Conservation (phyloP, 1,140 invertebrate genomes). For the Apis florea region DNA sequence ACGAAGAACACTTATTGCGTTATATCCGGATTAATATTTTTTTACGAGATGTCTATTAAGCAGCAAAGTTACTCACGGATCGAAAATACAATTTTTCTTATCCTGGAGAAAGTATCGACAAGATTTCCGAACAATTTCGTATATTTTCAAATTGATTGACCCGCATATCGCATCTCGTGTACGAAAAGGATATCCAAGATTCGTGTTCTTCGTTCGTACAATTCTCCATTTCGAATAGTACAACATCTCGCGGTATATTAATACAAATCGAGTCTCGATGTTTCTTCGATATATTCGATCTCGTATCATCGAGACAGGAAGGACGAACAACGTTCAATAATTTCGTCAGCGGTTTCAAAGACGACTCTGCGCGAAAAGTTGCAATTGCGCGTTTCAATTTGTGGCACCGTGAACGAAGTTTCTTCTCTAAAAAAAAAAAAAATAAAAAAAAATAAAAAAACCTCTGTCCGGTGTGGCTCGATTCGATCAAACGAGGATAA, state of each 20-base stretch:
- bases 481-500: neutral
- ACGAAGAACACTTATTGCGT: neutral
- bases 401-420: slow-evolving; percentile 47
- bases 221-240: neutral
- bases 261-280: neutral
- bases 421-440: neutral
- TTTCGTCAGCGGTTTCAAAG: slow-evolving; percentile 42
- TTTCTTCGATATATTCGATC: neutral
- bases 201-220: neutral
- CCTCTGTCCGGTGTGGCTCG: neutral
- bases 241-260: too few species aligned
- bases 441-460: too few species aligned
- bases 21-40: too few species aligned
- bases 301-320: neutral
- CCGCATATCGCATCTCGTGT: too few species aligned
- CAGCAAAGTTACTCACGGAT: too few species aligned
- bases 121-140: too few species aligned
- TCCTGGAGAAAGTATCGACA: too few species aligned
- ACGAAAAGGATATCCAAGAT: too few species aligned
- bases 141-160: too few species aligned
- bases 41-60: too few species aligned
- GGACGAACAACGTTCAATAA: neutral
- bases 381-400: slow-evolving; percentile 27
- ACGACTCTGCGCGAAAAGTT: slow-evolving; percentile 45
- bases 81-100: too few species aligned